Evolutionary conservation across 2,113 vertebrate species (phyloP).

Genomic region (Proteles cristata): DNA sequence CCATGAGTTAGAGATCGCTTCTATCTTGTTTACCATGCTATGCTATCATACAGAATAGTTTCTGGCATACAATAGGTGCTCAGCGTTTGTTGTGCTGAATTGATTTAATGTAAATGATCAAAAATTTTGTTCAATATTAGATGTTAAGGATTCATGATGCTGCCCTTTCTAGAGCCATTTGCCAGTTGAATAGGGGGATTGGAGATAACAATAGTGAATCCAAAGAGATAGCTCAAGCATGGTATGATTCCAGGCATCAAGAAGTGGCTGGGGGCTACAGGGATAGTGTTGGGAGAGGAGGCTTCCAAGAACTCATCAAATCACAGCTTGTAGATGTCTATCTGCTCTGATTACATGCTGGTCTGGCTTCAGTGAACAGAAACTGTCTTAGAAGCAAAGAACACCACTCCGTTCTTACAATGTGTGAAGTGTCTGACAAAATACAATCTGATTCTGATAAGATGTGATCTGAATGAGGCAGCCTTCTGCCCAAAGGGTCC

Average conservation of each 20-base stretch:
- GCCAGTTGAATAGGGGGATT: background rate
- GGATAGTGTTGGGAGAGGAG: background rate
- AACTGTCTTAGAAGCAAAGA: conserved; percentile 64
- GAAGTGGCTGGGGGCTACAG: conserved; percentile 15
- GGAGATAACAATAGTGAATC: background rate
- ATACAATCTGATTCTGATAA: background rate
- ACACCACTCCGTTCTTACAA: conserved; percentile 6
- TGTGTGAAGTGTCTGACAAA: conserved; percentile 38
- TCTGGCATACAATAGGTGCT: background rate
- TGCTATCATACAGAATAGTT: background rate
- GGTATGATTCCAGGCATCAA: background rate
- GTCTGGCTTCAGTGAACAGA: conserved; percentile 62
- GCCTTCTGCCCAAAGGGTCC: background rate
- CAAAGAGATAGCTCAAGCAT: background rate
- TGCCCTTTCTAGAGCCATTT: conserved; percentile 30
- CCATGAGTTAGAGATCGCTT: background rate
- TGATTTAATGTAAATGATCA: background rate
- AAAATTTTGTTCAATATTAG: background rate
- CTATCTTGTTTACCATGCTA: background rate
- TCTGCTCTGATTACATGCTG: conserved; percentile 47
- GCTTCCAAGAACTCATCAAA: conserved; percentile 15
- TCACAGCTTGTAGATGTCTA: background rate
- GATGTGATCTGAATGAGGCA: background rate
- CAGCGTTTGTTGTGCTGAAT: background rate
- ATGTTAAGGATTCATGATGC: background rate